Evolutionary conservation across 1,140 invertebrate genomes (phyloP), one percentile per base, ranked within the genome.

Genomic region (Plodia interpunctella): DNA sequence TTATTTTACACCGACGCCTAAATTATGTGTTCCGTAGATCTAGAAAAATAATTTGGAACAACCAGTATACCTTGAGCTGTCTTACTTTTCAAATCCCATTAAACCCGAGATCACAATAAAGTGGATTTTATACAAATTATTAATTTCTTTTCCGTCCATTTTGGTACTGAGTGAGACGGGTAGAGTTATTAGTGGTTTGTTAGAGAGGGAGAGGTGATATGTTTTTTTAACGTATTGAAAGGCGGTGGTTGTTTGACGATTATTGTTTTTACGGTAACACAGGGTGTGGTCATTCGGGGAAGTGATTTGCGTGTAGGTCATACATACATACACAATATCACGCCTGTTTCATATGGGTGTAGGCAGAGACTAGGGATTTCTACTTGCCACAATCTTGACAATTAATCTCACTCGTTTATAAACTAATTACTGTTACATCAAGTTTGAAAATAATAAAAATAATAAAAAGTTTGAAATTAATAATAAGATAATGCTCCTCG

Each of bases 181-280:
- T 11, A 32, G 49, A 63, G 58, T 35, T 63, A 63, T 63, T 62
- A 63, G 63, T 56, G 15, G 11, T 5, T 55, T 17, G 63, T 61
- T 61, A 63, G 67, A 65, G 20, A 44, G 55, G 38, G 63, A 59
- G 10, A 13, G 55, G n/a, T 5, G 30, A 35, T 55, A 6, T 57
- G 55, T 68, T 63, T 68, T 69, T 63, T 58, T 50, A 49, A 51
- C 62, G 63, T 63, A 53, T 53, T 21, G 19, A 65, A 65, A 63
- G 67, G 67, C 67, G 67, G 67, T 56, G 56, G 62, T 62, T 28
- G 58, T 69, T 68, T 65, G 63, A 53, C 60, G 55, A 63, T 69
- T 69, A 61, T 69, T 69, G 62, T 63, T 63, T 65, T 55, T 65
- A 44, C 38, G 15, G 5, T 52, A 53, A 53, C 50, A 63, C 32